phyloP scores from a whole-genome alignment of 2,888 invertebrate species.

The Abscondita cerata region DNA sequence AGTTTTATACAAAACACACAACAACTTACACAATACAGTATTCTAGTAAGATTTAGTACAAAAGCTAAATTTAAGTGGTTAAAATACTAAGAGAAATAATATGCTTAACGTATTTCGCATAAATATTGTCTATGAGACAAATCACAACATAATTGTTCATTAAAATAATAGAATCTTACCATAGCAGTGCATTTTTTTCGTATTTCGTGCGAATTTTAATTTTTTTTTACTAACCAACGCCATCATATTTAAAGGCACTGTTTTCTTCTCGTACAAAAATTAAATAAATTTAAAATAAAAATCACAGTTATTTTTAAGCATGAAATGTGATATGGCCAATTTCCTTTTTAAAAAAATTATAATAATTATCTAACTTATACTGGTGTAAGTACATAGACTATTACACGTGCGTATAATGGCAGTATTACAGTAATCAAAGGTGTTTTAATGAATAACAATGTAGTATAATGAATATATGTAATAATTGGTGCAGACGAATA shows the following conservation, averaged over 20 bases:
- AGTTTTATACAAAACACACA: conserved; percentile 40
- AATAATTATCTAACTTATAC: too few relatives aligned
- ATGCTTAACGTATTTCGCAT: conserved; percentile 29
- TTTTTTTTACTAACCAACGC: not conserved
- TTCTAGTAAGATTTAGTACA: conserved; percentile 33
- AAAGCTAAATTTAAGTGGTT: conserved; percentile 34
- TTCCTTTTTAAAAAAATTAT: not conserved
- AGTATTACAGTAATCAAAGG: conserved; percentile 18
- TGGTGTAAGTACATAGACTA: conserved; percentile 18
- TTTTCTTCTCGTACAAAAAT: conserved; percentile 1
- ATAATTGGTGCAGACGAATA: not conserved
- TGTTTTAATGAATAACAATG: conserved; percentile 18
- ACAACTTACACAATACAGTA: conserved; percentile 27
- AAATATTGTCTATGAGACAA: too few relatives aligned
- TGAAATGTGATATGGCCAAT: conserved; percentile 9
- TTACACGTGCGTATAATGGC: conserved; percentile 7
- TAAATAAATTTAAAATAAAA: conserved; percentile 14
- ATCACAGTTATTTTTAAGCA: conserved; percentile 11
- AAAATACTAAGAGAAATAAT: conserved; percentile 31
- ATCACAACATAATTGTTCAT: conserved; percentile 22
- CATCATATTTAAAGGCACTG: conserved; percentile 20
- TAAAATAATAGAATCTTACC: conserved; percentile 8
- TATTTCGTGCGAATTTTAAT: not conserved
- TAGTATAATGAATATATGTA: conserved; percentile 14
- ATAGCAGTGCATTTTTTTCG: not conserved